Evolutionary conservation across 2,888 invertebrate genomes (phyloP).

Genomic region (Odontocolon sp.): DNA sequence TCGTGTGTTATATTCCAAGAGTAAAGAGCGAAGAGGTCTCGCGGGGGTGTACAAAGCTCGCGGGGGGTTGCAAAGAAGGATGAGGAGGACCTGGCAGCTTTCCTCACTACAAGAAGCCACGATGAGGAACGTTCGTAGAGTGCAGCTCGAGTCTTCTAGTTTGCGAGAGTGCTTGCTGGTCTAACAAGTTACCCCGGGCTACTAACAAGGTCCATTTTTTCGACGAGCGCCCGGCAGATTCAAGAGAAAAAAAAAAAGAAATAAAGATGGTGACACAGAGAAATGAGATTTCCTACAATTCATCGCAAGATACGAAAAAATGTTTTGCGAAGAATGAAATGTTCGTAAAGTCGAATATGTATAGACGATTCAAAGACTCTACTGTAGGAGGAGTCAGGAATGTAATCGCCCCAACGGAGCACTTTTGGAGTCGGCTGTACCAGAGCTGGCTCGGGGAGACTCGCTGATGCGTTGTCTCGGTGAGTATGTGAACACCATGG

Average conservation of each 20-base stretch:
- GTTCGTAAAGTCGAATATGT: not conserved
- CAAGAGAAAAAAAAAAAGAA: slow-evolving; percentile 16
- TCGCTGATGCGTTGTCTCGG: slow-evolving; percentile 57
- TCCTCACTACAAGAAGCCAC: slow-evolving; percentile 31
- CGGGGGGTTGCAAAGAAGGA: slow-evolving; percentile 10
- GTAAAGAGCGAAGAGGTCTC: slow-evolving; percentile 57
- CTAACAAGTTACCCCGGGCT: slow-evolving; percentile 67
- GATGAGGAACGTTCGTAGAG: slow-evolving; percentile 52
- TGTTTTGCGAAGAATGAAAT: not conserved
- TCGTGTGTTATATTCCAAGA: slow-evolving; percentile 34
- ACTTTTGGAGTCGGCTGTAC: slow-evolving; percentile 55
- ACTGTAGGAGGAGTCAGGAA: slow-evolving; percentile 57
- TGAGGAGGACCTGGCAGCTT: slow-evolving; percentile 45
- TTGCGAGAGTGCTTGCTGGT: slow-evolving; percentile 64
- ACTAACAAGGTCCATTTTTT: slow-evolving; percentile 68
- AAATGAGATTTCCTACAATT: not conserved
- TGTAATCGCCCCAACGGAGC: slow-evolving; percentile 46
- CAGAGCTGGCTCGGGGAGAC: slow-evolving; percentile 37
- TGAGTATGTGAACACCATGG: slow-evolving; percentile 71
- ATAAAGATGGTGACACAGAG: slow-evolving; percentile 23
- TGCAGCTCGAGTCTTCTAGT: slow-evolving; percentile 64
- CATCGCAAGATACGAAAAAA: not conserved
- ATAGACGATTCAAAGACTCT: not conserved
- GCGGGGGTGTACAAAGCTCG: slow-evolving; percentile 48
- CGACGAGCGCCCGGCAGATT: slow-evolving; percentile 42